Percentiles rank a stretch among this genome's conserved stretches.
These are phyloP conservation scores for Denticeps clupeoides DNA, from an alignment of 2,797 vertebrate genomes.

Conservation along the genomic window DNA sequence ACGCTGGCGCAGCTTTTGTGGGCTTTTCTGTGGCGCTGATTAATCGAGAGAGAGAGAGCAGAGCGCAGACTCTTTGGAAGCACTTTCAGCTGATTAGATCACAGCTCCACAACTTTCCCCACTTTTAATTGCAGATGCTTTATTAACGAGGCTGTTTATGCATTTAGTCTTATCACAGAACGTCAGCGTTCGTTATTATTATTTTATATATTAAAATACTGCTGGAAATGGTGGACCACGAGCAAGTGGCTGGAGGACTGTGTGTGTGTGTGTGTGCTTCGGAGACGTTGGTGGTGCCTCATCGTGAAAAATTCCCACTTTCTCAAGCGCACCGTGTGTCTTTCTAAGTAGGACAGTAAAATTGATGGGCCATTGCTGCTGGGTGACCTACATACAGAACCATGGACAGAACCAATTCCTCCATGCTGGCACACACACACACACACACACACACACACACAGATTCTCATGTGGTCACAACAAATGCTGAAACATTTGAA, in stretches of 20 bases:
- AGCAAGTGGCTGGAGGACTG: not conserved
- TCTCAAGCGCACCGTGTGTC: constrained; percentile 32
- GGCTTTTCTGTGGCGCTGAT: constrained; percentile 25
- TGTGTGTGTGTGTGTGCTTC: not conserved
- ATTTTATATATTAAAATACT: constrained; percentile 19
- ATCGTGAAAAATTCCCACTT: constrained; percentile 33
- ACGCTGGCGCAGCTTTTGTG: constrained; percentile 19
- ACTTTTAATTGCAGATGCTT: no score
- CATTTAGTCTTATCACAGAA: constrained; percentile 27
- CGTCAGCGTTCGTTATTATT: constrained; percentile 23
- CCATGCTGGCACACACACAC: constrained; percentile 18
- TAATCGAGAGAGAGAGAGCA: constrained; percentile 27
- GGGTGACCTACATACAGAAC: constrained; percentile 50
- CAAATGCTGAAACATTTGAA: constrained; percentile 27
- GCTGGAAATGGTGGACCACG: no score
- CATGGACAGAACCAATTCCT: constrained; percentile 38
- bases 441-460: constrained; percentile 11
- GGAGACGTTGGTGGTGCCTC: constrained; percentile 3
- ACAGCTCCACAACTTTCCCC: no score
- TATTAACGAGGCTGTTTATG: constrained; percentile 28
- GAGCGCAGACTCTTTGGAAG: no score
- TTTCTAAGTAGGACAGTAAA: constrained; percentile 48
- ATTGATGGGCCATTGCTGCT: constrained; percentile 46
- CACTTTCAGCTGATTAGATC: constrained; percentile 22
- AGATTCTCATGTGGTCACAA: constrained; percentile 21